Base-by-base conservation (phyloP, 2,797 vertebrate genomes). In the Otolemur crassicaudatus region DNA sequence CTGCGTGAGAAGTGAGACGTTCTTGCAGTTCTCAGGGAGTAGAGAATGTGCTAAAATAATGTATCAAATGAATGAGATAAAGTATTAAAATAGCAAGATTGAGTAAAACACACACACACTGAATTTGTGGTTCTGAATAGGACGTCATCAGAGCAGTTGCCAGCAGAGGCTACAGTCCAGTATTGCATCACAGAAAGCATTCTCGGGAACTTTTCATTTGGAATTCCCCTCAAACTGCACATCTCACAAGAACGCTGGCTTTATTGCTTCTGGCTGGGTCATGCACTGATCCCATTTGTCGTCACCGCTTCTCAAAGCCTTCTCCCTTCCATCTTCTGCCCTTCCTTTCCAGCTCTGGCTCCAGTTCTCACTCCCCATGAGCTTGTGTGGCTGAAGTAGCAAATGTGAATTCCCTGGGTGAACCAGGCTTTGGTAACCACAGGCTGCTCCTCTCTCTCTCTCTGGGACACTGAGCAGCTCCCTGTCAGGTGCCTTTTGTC, bases 401-500 rank as follows among this genome's bases (percentile, higher is more conserved):
- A 76, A 11, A 16, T 2, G 11, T 27, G 29, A 23, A 4, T 37
- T 85, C 49, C 34, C 43, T 4, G 43, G 27, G 19, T 67, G 77
- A 63, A 46, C 27, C 65, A 1, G 46, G n/a, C 19, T 13, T 53
- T 16, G 56, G 29, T 4, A 20, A 72, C 20, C 34, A 0, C 2
- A 3, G 37, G 5, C 58, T 69, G 53, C 73, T 93, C 49, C 31
- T 4, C 7, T 20, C 4, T 69, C 4, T 69, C 27, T 34, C 56
- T 49, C n/a, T 61, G 13, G 25, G 43, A n/a, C 29, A 2, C 86
- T 27, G 13, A 49, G 37, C 29, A 73, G 2, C 29, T 88, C 34
- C 49, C 8, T 40, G 1, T 27, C 72, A 60, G 7, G 23, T 43
- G 12, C 37, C 20, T 0, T 0, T 8, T 0, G 11, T 37, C 84